These are phyloP conservation scores for Ataeniobius toweri DNA, from an alignment of 2,797 vertebrate genomes.

Conservation along the genomic window DNA sequence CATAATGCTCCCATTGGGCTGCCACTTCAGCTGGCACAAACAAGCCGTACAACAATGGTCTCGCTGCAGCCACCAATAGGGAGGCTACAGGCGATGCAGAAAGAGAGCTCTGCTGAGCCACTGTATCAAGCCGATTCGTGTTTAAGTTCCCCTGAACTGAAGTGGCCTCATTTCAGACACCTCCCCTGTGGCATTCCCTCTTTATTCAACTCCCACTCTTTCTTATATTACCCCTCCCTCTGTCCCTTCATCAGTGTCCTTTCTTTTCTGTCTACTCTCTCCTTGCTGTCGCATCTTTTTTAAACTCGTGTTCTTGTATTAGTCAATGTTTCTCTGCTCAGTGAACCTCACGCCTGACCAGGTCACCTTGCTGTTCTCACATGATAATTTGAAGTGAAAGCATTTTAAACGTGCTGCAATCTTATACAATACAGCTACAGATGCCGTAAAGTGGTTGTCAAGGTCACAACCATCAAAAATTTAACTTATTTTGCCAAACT, in stretches of 20 bases:
- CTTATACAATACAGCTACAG: slow-evolving; percentile 18
- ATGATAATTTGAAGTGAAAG: slow-evolving; percentile 21
- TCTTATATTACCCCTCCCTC: neutral
- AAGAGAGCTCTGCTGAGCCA: slow-evolving; percentile 25
- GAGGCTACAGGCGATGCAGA: slow-evolving; percentile 22
- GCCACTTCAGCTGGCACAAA: slow-evolving; percentile 47
- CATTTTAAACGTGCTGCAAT: slow-evolving; percentile 13
- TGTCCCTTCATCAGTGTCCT: slow-evolving; percentile 8
- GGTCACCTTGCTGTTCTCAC: slow-evolving; percentile 32
- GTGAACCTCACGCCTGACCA: slow-evolving; percentile 19
- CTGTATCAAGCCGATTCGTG: neutral
- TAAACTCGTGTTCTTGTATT: neutral
- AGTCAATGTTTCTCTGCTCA: slow-evolving; percentile 20
- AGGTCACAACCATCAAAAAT: slow-evolving; percentile 18
- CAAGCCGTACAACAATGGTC: slow-evolving; percentile 33
- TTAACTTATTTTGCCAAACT: slow-evolving; percentile 3
- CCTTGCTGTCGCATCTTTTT: slow-evolving; percentile 5
- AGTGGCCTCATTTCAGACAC: slow-evolving; percentile 37
- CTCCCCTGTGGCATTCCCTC: slow-evolving; percentile 16
- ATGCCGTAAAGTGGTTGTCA: neutral
- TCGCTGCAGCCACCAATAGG: slow-evolving; percentile 11
- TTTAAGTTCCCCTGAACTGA: slow-evolving; percentile 28
- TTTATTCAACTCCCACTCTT: slow-evolving; percentile 18
- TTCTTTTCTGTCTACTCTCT: slow-evolving; percentile 9
- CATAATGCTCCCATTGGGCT: slow-evolving; percentile 45